Percentiles rank a stretch among this genome's conserved stretches.
Evolutionary conservation across 2,888 invertebrate species (phyloP).

Genomic region (Erebia palarica): DNA sequence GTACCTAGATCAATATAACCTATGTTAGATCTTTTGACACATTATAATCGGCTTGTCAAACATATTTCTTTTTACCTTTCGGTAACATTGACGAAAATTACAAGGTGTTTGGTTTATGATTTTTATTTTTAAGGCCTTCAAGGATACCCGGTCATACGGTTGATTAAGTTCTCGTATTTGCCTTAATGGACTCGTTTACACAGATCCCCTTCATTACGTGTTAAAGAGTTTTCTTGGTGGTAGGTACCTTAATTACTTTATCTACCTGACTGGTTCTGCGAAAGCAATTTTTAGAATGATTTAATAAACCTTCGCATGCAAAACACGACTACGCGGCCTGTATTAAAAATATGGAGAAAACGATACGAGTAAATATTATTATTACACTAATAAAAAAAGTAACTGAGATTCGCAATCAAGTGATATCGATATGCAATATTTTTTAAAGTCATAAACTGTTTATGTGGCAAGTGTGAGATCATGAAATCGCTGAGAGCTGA

Average conservation of each 20-base stretch:
- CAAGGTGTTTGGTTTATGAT: constrained; percentile 25
- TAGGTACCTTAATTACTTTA: constrained; percentile 72
- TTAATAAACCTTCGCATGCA: constrained; percentile 64
- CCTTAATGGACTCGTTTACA: constrained; percentile 69
- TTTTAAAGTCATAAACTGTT: constrained; percentile 52
- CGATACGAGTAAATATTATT: constrained; percentile 37
- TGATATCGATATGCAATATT: constrained; percentile 47
- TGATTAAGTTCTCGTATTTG: constrained; percentile 60
- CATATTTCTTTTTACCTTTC: constrained; percentile 23
- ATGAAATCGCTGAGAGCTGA: constrained; percentile 53
- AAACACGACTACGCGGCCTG: constrained; percentile 56
- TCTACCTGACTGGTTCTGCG: constrained; percentile 60
- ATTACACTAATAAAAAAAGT: constrained; percentile 54
- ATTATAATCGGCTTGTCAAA: constrained; percentile 16
- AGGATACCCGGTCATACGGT: constrained; percentile 58
- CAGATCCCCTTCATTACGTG: constrained; percentile 64
- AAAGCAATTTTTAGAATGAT: constrained; percentile 60
- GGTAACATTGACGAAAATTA: constrained; percentile 31
- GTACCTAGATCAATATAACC: constrained; percentile 1
- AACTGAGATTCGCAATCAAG: constrained; percentile 51
- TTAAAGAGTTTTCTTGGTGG: constrained; percentile 59
- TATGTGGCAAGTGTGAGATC: constrained; percentile 52
- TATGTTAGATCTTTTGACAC: constrained; percentile 25
- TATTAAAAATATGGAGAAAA: constrained; percentile 43
- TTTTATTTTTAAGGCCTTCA: constrained; percentile 56